Conservation (phyloP, 1,140 invertebrate genomes). For the Conus ventricosus region DNA sequence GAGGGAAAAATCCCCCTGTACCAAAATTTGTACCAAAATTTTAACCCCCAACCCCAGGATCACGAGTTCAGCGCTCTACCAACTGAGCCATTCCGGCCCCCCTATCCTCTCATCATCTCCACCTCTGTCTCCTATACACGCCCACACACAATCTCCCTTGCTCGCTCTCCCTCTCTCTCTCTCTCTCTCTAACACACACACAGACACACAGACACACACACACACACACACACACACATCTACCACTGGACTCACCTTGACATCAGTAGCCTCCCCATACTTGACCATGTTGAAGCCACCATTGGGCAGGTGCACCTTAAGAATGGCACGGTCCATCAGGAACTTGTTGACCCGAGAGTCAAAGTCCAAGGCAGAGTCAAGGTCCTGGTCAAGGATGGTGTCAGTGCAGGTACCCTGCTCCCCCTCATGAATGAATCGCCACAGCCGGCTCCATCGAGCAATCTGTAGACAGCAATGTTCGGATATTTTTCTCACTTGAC, state of each 20-base stretch:
- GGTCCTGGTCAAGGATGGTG: conserved; percentile 62
- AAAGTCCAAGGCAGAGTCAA: conserved; percentile 55
- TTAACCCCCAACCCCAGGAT: too few relatives aligned
- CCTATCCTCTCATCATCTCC: background rate
- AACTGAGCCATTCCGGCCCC: too few relatives aligned
- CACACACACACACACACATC: background rate
- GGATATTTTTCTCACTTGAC: too few relatives aligned
- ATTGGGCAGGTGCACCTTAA: conserved; percentile 91
- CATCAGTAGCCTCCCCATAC: conserved; percentile 88
- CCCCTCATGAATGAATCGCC: conserved; percentile 67
- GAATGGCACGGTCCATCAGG: conserved; percentile 70
- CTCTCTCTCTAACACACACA: too few relatives aligned
- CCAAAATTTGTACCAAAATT: too few relatives aligned
- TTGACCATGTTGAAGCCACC: conserved; percentile 93
- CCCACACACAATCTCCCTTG: background rate
- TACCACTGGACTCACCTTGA: conserved; percentile 78
- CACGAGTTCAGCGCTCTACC: too few relatives aligned
- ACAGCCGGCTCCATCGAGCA: conserved; percentile 67
- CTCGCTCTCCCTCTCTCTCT: background rate
- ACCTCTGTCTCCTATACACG: background rate
- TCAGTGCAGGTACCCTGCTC: conserved; percentile 67
- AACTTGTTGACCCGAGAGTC: conserved; percentile 65
- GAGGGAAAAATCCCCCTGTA: too few relatives aligned
- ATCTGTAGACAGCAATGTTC: conserved; percentile 52
- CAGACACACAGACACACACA: background rate